Percentiles rank a stretch among this genome's conserved stretches.
Evolutionary conservation across 2,888 invertebrate genomes (phyloP).

Genomic region (Eustalomyia histrio): DNA sequence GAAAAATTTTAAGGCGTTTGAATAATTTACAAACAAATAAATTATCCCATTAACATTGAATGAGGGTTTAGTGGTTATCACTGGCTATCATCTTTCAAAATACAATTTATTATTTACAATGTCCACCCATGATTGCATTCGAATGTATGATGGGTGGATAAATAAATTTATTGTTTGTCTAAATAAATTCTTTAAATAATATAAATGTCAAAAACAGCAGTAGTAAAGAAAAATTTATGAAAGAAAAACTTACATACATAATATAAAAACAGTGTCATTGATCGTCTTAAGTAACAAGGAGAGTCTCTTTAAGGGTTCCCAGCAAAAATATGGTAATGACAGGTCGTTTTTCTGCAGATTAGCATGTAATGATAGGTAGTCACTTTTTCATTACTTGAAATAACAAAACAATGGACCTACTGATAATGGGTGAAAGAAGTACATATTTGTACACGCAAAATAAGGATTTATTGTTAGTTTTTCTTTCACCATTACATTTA

Average conservation of each 20-base stretch:
- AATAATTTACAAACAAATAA: constrained; percentile 35
- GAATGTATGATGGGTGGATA: neutral
- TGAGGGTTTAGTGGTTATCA: constrained; percentile 18
- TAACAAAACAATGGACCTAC: no score
- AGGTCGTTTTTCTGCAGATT: no score
- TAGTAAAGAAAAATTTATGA: constrained; percentile 1
- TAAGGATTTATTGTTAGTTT: no score
- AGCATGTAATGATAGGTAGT: no score
- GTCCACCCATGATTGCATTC: neutral
- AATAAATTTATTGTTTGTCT: neutral
- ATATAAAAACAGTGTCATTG: neutral
- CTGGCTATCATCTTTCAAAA: constrained; percentile 22
- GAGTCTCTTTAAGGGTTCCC: no score
- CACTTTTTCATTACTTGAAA: no score
- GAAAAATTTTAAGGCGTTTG: constrained; percentile 32
- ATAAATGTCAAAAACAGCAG: constrained; percentile 28
- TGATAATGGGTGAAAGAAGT: no score
- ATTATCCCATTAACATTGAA: constrained; percentile 29
- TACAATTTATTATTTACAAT: constrained; percentile 49
- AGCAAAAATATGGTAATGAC: no score
- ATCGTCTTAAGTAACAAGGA: neutral
- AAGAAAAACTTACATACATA: neutral
- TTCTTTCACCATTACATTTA: no score
- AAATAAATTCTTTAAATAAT: constrained; percentile 12
- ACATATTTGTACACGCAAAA: no score